Evolutionary conservation across 2,113 vertebrate genomes (phyloP).

Genomic region (Menidia beryllina): DNA sequence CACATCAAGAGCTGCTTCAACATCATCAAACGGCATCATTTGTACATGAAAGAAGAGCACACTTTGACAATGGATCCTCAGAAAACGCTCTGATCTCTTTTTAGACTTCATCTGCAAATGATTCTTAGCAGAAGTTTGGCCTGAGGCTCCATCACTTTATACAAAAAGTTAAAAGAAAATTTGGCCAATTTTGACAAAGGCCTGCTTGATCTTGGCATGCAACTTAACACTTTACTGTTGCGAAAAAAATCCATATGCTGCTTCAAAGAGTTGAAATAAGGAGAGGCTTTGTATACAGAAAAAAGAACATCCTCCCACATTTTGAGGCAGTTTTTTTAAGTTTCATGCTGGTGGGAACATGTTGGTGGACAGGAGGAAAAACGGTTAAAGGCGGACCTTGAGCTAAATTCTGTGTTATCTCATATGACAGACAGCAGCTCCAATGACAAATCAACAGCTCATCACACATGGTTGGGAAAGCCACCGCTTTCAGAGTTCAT

Average conservation of each 20-base stretch:
- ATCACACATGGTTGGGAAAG: conserved; percentile 3
- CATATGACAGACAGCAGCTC: conserved; percentile 26
- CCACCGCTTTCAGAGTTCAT: conserved; percentile 1
- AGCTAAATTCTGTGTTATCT: conserved; percentile 31
- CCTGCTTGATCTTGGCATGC: background rate
- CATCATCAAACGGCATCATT: too few relatives aligned
- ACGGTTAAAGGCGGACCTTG: conserved; percentile 66
- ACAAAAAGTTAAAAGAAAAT: background rate
- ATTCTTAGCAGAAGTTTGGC: conserved; percentile 2
- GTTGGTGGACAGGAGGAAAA: conserved; percentile 50
- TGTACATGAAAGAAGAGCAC: background rate
- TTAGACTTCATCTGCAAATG: conserved; percentile 30
- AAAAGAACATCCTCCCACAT: conserved; percentile 29
- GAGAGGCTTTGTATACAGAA: conserved; percentile 17
- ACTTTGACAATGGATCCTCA: background rate
- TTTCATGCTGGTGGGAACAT: conserved; percentile 25
- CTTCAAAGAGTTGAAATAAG: conserved; percentile 11
- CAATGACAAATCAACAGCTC: conserved; percentile 12
- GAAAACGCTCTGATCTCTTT: background rate
- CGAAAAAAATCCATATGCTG: conserved; percentile 45
- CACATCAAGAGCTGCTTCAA: background rate
- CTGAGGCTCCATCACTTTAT: background rate
- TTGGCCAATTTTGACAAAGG: background rate
- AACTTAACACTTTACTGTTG: conserved; percentile 20
- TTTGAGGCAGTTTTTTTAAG: conserved; percentile 3